phyloP scores from a whole-genome alignment of 2,888 invertebrate genomes.

The Sarcophaga subvicina region DNA sequence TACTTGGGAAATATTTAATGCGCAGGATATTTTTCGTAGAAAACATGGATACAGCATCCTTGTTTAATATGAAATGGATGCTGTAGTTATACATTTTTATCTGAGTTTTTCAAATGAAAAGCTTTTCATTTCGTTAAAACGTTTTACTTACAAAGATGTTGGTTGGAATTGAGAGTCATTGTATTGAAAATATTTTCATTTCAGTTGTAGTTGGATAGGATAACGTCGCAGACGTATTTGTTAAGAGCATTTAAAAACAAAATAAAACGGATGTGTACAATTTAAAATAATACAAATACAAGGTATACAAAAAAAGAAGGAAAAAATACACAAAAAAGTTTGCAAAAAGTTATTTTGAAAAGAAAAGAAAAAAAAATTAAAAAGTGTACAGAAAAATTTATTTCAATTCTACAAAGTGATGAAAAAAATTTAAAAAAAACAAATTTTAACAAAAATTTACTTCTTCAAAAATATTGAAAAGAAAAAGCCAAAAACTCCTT shows the following conservation, averaged over 20 bases:
- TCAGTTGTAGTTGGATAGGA: constrained; percentile 82
- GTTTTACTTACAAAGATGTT: not conserved
- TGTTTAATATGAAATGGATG: constrained; percentile 43
- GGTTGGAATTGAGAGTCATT: constrained; percentile 45
- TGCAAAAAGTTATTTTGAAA: constrained; percentile 28
- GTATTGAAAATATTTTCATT: constrained; percentile 71
- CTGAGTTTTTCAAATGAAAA: constrained; percentile 24
- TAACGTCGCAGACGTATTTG: constrained; percentile 77
- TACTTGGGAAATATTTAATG: constrained; percentile 19
- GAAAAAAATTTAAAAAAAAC: not conserved
- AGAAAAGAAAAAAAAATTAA: not conserved
- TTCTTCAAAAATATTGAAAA: not conserved
- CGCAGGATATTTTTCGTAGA: constrained; percentile 56
- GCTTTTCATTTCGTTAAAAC: constrained; percentile 32
- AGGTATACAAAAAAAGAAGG: constrained; percentile 57
- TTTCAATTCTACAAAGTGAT: not conserved
- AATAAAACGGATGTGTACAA: constrained; percentile 58
- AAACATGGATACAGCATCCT: constrained; percentile 60
- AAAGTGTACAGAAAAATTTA: constrained; percentile 24
- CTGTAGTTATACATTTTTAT: constrained; percentile 61
- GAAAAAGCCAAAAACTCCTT: not conserved
- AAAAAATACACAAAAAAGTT: constrained; percentile 2
- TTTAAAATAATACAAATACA: constrained; percentile 58
- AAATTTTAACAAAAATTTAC: not conserved
- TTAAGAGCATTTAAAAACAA: constrained; percentile 64